Conservation (phyloP, 2,113 vertebrate species). For the Leiothrix lutea region DNA sequence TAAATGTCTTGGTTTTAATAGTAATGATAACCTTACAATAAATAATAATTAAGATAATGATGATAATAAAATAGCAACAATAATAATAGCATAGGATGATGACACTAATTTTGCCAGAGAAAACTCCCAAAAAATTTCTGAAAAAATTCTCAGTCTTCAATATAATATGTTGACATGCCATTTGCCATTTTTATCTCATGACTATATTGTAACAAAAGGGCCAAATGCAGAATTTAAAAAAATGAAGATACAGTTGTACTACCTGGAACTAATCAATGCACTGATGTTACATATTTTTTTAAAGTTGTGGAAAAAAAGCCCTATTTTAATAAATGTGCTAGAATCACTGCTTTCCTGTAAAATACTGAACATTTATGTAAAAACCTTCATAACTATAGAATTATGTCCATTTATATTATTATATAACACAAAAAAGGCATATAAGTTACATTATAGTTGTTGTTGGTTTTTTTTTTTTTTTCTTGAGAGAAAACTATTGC, state of each 20-base stretch:
- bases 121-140: not conserved
- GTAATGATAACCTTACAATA: rapidly evolving
- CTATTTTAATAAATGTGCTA: not conserved
- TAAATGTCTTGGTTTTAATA: not conserved
- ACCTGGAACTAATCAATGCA: not conserved
- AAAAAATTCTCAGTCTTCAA: not conserved
- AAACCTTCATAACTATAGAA: not conserved
- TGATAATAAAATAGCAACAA: not conserved
- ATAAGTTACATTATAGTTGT: not conserved
- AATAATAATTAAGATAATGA: not conserved
- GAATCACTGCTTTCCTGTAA: not conserved
- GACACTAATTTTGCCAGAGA: not conserved
- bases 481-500: not conserved
- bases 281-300: not conserved
- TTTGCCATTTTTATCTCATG: not conserved
- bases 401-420: not conserved
- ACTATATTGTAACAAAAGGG: not conserved
- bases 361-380: not conserved
- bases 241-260: not conserved
- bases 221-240: not conserved
- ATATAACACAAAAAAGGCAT: not conserved
- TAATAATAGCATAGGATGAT: not conserved
- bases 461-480: too few relatives aligned
- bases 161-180: not conserved
- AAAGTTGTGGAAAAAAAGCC: rapidly evolving